Evolutionary conservation across 2,888 invertebrate genomes (phyloP).

Genomic region (Andrena minutula): DNA sequence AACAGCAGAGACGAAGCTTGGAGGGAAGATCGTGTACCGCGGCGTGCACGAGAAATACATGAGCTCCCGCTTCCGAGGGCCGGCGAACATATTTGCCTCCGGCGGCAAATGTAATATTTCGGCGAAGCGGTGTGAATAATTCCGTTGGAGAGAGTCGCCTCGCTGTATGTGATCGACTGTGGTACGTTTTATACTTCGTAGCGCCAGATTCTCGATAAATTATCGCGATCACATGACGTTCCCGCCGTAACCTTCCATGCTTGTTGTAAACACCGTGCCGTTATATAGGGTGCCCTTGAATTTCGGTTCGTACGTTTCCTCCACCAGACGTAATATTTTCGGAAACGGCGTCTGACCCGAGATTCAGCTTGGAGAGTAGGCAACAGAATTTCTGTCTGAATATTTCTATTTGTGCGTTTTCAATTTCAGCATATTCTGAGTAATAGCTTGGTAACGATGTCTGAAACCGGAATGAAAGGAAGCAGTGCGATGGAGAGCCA

Average conservation of each 20-base stretch:
- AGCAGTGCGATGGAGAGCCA: slow-evolving; percentile 58
- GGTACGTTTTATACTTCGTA: slow-evolving; percentile 40
- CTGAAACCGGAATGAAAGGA: slow-evolving; percentile 65
- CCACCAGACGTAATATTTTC: not conserved
- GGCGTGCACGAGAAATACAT: slow-evolving; percentile 32
- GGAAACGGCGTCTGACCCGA: not conserved
- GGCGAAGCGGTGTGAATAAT: slow-evolving; percentile 40
- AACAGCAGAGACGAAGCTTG: not conserved
- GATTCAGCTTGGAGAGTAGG: too few relatives aligned
- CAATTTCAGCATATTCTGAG: slow-evolving; percentile 31
- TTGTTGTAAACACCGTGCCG: slow-evolving; percentile 62
- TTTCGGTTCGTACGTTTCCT: slow-evolving; percentile 15
- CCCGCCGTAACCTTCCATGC: slow-evolving; percentile 69
- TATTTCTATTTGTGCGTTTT: slow-evolving; percentile 3
- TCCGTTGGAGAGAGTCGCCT: slow-evolving; percentile 6
- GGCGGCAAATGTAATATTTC: slow-evolving; percentile 62
- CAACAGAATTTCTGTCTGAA: not conserved
- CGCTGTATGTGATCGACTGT: slow-evolving; percentile 53
- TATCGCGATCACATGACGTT: slow-evolving; percentile 53
- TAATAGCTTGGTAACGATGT: slow-evolving; percentile 64
- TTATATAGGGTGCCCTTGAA: slow-evolving; percentile 57
- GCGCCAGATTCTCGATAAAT: slow-evolving; percentile 13
- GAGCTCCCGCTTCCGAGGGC: slow-evolving; percentile 49
- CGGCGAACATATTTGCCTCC: slow-evolving; percentile 58
- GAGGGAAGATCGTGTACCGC: slow-evolving; percentile 1